Percentiles rank a stretch among this genome's conserved stretches.
Conservation (phyloP, 1,140 invertebrate genomes). For the Ostrea edulis region DNA sequence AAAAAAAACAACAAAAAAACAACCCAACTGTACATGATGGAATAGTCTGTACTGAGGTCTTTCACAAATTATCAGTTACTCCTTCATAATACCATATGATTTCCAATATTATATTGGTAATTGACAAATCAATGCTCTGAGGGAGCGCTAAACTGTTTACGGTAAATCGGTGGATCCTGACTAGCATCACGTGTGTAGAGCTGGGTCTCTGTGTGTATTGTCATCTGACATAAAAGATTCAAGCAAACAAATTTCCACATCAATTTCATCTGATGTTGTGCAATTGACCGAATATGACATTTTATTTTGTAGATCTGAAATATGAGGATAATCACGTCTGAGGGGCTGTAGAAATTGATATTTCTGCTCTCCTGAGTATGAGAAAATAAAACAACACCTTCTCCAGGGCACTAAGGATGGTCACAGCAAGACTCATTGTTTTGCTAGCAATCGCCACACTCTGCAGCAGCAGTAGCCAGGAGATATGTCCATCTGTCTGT, state of each 20-base stretch:
- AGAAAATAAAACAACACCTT: neutral
- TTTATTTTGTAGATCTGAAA: neutral
- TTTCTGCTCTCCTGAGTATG: conserved; percentile 32
- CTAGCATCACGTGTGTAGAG: too few relatives aligned
- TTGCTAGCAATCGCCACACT: neutral
- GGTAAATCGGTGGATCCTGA: too few relatives aligned
- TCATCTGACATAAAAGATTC: too few relatives aligned
- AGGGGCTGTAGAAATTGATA: conserved; percentile 1
- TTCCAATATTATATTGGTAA: neutral
- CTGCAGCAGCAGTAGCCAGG: neutral
- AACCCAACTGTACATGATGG: too few relatives aligned
- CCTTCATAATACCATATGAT: too few relatives aligned
- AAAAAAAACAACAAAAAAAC: too few relatives aligned
- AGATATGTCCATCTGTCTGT: neutral
- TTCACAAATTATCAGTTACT: too few relatives aligned
- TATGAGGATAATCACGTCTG: neutral
- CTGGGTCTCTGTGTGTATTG: too few relatives aligned
- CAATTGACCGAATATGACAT: neutral
- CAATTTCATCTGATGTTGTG: neutral
- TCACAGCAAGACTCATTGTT: neutral
- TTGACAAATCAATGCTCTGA: neutral
- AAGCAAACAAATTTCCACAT: neutral
- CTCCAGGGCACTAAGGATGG: conserved; percentile 3
- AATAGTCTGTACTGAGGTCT: too few relatives aligned
- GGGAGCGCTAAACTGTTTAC: neutral